Conservation (phyloP, 2,888 invertebrate genomes). For the Molanna angustata region DNA sequence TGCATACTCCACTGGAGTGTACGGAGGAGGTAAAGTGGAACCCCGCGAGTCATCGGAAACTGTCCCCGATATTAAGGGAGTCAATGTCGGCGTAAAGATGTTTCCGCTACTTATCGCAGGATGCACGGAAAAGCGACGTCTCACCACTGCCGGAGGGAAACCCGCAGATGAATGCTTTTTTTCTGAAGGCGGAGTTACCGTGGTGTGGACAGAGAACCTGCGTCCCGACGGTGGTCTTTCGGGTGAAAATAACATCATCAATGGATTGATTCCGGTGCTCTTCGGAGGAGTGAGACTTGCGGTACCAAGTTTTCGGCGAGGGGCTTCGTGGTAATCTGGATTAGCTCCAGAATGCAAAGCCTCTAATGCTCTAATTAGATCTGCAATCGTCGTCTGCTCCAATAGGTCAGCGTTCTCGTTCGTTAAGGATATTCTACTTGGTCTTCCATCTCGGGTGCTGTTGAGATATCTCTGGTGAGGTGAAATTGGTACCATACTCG, state of each 20-base stretch:
- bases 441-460: constrained; percentile 36
- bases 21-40: constrained; percentile 46
- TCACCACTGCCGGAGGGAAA: constrained; percentile 33
- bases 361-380: constrained; percentile 74
- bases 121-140: constrained; percentile 36
- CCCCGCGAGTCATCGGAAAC: constrained; percentile 49
- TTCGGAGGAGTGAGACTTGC: constrained; percentile 50
- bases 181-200: constrained; percentile 38
- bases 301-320: constrained; percentile 54
- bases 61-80: constrained; percentile 50
- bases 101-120: constrained; percentile 42
- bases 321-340: constrained; percentile 37
- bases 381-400: constrained; percentile 80
- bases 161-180: too few relatives aligned
- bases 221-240: constrained; percentile 41
- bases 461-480: constrained; percentile 33
- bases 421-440: constrained; percentile 39
- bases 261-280: constrained; percentile 35
- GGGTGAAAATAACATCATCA: constrained; percentile 48
- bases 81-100: constrained; percentile 49
- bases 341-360: constrained; percentile 59
- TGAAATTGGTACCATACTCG: constrained; percentile 39
- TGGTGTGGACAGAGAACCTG: constrained; percentile 39
- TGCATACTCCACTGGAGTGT: constrained; percentile 34
- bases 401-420: constrained; percentile 60